Conservation (phyloP, 2,113 vertebrate species). For the Podarcis raffonei region DNA sequence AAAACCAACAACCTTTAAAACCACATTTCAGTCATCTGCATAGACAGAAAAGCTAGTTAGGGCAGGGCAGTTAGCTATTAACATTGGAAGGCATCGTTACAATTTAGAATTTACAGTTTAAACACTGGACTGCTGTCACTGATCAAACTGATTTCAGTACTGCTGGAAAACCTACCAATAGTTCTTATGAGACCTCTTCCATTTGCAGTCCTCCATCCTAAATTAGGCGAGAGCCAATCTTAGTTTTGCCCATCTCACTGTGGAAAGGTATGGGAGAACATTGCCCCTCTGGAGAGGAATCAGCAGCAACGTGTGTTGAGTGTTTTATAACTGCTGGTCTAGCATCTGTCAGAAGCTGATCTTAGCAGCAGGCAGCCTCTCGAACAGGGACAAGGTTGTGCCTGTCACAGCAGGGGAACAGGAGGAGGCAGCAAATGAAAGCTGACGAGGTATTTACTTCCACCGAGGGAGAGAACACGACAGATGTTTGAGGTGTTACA, state of each 20-base stretch:
- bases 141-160: not conserved
- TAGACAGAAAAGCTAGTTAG: not conserved
- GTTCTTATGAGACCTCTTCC: not conserved
- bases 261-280: not conserved
- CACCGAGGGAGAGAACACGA: not conserved
- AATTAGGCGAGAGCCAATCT: not conserved
- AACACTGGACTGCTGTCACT: not conserved
- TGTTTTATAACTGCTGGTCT: slow-evolving; percentile 26
- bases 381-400: slow-evolving; percentile 25
- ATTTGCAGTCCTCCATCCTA: not conserved
- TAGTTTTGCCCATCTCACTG: slow-evolving; percentile 20
- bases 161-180: not conserved
- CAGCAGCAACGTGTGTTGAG: not conserved
- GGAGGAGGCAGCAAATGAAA: slow-evolving; percentile 29
- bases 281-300: not conserved
- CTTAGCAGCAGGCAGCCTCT: slow-evolving; percentile 28
- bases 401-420: slow-evolving; percentile 23
- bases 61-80: not conserved
- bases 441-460: slow-evolving; percentile 16
- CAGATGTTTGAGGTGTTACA: slow-evolving; percentile 12
- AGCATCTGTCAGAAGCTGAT: slow-evolving; percentile 26
- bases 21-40: not conserved
- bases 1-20: not conserved
- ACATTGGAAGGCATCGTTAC: not conserved
- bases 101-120: not conserved